Conservation (phyloP, 2,888 invertebrate species). For the Charanyca ferruginea region DNA sequence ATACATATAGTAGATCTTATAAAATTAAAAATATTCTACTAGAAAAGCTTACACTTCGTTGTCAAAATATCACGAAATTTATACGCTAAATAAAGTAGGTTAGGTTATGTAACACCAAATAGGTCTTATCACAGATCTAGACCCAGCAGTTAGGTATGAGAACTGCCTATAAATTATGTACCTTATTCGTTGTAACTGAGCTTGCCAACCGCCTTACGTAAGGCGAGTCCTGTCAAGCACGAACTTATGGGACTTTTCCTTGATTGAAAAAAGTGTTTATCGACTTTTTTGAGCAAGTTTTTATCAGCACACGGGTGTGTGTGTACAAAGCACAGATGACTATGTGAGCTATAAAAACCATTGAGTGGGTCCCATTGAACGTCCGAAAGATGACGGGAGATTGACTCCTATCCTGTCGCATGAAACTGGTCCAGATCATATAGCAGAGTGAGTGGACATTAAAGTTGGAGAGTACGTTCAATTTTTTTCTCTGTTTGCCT, state of each 20-base stretch:
- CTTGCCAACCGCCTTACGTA: not conserved
- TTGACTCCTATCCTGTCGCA: no score
- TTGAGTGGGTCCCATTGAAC: no score
- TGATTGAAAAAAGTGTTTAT: not conserved
- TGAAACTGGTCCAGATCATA: not conserved
- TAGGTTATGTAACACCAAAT: slow-evolving; percentile 34
- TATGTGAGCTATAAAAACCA: not conserved
- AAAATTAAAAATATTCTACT: not conserved
- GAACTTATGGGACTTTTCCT: not conserved
- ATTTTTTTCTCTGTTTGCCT: no score
- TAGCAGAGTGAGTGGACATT: not conserved
- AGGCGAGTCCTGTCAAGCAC: not conserved
- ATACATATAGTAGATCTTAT: no score
- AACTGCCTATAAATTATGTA: not conserved
- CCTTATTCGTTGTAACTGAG: not conserved
- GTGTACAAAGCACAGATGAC: not conserved
- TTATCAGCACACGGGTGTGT: not conserved
- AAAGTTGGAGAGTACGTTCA: no score
- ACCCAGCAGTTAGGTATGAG: not conserved
- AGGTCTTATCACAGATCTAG: slow-evolving; percentile 31
- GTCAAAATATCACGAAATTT: slow-evolving; percentile 37
- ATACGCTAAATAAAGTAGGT: slow-evolving; percentile 35
- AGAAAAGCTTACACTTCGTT: slow-evolving; percentile 18
- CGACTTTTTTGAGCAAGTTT: not conserved
- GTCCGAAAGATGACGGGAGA: no score